Evolutionary conservation across 2,113 vertebrate species (phyloP).

Genomic region (Irena cyanogastra): DNA sequence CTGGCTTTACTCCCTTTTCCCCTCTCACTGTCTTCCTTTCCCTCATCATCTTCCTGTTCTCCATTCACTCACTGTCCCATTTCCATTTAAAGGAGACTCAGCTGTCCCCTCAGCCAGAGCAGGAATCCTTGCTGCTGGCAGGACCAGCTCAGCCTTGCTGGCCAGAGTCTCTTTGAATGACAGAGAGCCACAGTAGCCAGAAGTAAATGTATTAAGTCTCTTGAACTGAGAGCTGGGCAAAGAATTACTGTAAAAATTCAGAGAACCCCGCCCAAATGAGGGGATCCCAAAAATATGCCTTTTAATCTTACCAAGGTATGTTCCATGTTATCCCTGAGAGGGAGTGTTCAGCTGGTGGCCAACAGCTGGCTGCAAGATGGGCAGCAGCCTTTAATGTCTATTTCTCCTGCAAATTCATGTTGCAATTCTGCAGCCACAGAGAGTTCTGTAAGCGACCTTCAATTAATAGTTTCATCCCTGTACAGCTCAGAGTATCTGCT

Average conservation of each 20-base stretch:
- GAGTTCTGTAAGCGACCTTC: not conserved
- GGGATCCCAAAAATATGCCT: not conserved
- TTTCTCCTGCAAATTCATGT: not conserved
- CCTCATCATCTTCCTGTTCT: not conserved
- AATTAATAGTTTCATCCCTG: slow-evolving; percentile 7
- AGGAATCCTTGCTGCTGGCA: not conserved
- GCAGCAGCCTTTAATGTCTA: not conserved
- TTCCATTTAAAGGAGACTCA: not conserved
- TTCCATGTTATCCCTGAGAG: not conserved
- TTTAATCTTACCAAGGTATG: slow-evolving; percentile 23
- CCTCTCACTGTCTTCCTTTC: not conserved
- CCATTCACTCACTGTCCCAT: not conserved
- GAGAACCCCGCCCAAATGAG: not conserved
- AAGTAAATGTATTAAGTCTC: not conserved
- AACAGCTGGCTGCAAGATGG: slow-evolving; percentile 56
- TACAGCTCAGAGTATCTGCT: not conserved
- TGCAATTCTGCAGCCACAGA: not conserved
- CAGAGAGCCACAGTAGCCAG: not conserved
- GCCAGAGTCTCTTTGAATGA: not conserved
- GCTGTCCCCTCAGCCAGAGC: not conserved
- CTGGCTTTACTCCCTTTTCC: not conserved
- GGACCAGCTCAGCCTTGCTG: not conserved
- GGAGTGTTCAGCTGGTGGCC: not conserved
- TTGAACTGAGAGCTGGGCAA: not conserved
- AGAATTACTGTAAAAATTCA: not conserved